Evolutionary conservation across 2,797 vertebrate species (phyloP), one percentile per base, ranked within the genome.

Genomic region (Danio albolineatus): DNA sequence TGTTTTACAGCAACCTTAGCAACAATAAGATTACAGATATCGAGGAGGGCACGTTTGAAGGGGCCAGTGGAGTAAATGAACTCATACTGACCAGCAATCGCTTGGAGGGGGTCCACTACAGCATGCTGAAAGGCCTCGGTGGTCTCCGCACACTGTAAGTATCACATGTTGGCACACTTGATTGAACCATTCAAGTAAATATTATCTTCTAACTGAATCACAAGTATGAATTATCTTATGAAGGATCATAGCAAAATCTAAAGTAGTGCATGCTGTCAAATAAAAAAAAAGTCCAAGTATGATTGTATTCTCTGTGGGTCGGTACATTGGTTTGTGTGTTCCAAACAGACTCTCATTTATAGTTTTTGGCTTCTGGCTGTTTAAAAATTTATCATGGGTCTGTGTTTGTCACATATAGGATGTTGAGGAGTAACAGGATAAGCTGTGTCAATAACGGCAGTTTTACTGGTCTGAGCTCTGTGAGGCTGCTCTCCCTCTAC

Each of bases 1-100:
- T 76, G 17, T 70, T 61, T 51, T 21, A 92, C 90, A 99, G 98
- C 92, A 99, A 99, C 85, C 91, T 99, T 67, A 98, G 97, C 90
- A 99, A 98, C 87, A 99, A 99, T 89, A 98, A 98, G 87, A 98
- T 99, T 90, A 95, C 95, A 5, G 97, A 99, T 91, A 98, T 99
- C 0, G 98, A 99, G 90, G 98, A 98, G 91, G 98, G 97, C 51
- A 96, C 95, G 0, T 99, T 99, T 84, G 98, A 98, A 51, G 98
- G 97, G 56, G 96, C 97, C 2, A 91, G 94, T 36, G 96, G 96
- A 73, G 97, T 99, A 76, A 99, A 98, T 67, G 98, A 99, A 85
- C 89, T 99, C 51, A 94, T 98, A 79, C 90, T 99, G 85, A 99
- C 97, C 4, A 96, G 96, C 85, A 99, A 99, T 88, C 95, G 95